Evolutionary conservation across 1,140 invertebrate genomes (phyloP).

Genomic region (Drosophila leontia): DNA sequence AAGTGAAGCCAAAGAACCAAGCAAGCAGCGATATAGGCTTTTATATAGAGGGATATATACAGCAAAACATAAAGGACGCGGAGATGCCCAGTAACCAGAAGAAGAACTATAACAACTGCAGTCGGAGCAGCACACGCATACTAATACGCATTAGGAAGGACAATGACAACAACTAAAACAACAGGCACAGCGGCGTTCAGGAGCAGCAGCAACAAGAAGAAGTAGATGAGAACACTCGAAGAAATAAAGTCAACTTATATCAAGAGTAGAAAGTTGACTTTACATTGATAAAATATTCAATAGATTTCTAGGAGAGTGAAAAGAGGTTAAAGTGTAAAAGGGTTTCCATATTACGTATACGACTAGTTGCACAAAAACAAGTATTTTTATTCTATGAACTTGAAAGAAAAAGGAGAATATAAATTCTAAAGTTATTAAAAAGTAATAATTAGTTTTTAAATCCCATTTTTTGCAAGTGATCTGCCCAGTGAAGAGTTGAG

Average conservation of each 20-base stretch:
- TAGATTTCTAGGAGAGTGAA: neutral
- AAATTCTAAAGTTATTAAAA: too few relatives aligned
- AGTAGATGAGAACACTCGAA: conserved; percentile 22
- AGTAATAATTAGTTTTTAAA: neutral
- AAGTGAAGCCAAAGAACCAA: conserved; percentile 61
- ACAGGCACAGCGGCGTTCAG: conserved; percentile 10
- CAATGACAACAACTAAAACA: conserved; percentile 47
- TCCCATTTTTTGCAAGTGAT: conserved; percentile 13
- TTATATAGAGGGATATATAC: conserved; percentile 38
- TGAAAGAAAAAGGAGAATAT: neutral
- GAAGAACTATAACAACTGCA: conserved; percentile 59
- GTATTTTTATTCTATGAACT: neutral
- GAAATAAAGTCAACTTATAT: too few relatives aligned
- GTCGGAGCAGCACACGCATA: conserved; percentile 32
- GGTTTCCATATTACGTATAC: conserved; percentile 4
- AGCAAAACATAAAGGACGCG: conserved; percentile 31
- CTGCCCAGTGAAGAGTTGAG: conserved; percentile 13
- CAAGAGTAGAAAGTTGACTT: neutral
- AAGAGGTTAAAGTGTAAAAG: too few relatives aligned
- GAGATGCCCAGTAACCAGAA: conserved; percentile 65
- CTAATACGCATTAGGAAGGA: conserved; percentile 63
- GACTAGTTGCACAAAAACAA: neutral
- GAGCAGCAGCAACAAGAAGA: conserved; percentile 49
- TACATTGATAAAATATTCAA: neutral
- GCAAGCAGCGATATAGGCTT: conserved; percentile 48